These are phyloP conservation scores for Pogonomyrmex californicus DNA, from an alignment of 1,140 invertebrate species.

Conservation along the genomic window DNA sequence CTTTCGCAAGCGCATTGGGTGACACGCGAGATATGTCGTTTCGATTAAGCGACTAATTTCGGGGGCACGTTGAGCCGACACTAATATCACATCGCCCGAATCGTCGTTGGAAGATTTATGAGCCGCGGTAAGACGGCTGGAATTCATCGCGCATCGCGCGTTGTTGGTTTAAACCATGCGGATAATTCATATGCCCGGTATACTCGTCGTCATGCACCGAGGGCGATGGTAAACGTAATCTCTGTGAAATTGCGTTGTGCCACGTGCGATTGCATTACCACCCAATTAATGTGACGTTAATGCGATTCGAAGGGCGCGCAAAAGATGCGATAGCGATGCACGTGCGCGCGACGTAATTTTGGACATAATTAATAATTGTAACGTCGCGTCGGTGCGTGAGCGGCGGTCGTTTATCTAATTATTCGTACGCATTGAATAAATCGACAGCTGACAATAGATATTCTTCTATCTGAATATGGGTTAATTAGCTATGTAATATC, in stretches of 20 bases:
- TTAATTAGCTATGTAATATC: slow-evolving; percentile 25
- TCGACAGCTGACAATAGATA: slow-evolving; percentile 4
- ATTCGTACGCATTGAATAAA: slow-evolving; percentile 6
- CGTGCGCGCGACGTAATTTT: slow-evolving; percentile 36
- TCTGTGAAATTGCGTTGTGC: slow-evolving; percentile 60
- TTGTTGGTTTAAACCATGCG: slow-evolving; percentile 50
- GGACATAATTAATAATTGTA: slow-evolving; percentile 42
- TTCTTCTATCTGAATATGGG: background rate
- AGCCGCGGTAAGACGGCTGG: slow-evolving; percentile 35
- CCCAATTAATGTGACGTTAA: slow-evolving; percentile 57
- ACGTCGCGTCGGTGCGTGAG: background rate
- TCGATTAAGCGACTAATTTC: slow-evolving; percentile 70
- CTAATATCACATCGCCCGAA: background rate
- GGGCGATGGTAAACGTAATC: slow-evolving; percentile 65
- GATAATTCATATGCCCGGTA: slow-evolving; percentile 15
- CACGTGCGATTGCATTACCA: slow-evolving; percentile 50
- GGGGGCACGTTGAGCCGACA: slow-evolving; percentile 18
- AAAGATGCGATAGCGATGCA: slow-evolving; percentile 20
- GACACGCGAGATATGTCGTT: slow-evolving; percentile 30
- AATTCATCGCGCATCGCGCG: background rate
- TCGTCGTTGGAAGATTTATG: slow-evolving; percentile 60
- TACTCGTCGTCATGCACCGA: background rate
- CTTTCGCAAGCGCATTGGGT: slow-evolving; percentile 42
- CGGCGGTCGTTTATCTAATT: slow-evolving; percentile 40
- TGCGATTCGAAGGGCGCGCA: slow-evolving; percentile 25